These are phyloP conservation scores for Episyrphus balteatus DNA, from an alignment of 1,140 invertebrate genomes.

Conservation along the genomic window DNA sequence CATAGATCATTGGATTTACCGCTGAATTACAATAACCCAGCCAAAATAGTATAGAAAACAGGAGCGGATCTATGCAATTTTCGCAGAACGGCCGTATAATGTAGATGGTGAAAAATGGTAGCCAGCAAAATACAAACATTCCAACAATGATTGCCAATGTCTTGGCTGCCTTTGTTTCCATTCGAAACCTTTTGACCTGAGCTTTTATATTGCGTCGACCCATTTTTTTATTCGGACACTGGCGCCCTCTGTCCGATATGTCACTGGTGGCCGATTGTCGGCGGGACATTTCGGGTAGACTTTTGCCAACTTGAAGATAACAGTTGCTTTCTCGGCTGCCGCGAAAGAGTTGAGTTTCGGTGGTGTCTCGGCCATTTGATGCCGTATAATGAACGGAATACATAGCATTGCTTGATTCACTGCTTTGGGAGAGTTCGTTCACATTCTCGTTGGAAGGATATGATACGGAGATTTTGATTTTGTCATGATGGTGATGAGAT, in stretches of 20 bases:
- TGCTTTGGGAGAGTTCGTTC: slow-evolving; percentile 28
- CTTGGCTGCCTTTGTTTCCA: slow-evolving; percentile 80
- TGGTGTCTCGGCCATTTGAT: slow-evolving; percentile 21
- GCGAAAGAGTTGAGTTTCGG: slow-evolving; percentile 24
- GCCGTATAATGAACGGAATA: slow-evolving; percentile 27
- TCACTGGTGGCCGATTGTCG: slow-evolving; percentile 37
- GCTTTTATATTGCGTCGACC: slow-evolving; percentile 40
- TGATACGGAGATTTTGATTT: slow-evolving; percentile 72
- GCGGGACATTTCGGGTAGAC: slow-evolving; percentile 22
- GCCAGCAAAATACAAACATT: slow-evolving; percentile 83
- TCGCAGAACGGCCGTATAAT: slow-evolving; percentile 61
- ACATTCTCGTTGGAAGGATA: slow-evolving; percentile 70
- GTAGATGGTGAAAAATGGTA: slow-evolving; percentile 82
- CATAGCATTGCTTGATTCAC: slow-evolving; percentile 36
- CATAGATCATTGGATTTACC: slow-evolving; percentile 79
- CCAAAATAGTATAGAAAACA: slow-evolving; percentile 80
- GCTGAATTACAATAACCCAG: slow-evolving; percentile 86
- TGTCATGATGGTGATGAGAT: slow-evolving; percentile 50
- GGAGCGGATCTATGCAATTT: slow-evolving; percentile 54
- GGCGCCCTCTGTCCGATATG: slow-evolving; percentile 28
- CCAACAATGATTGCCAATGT: slow-evolving; percentile 86
- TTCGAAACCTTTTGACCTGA: slow-evolving; percentile 50
- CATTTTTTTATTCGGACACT: slow-evolving; percentile 50
- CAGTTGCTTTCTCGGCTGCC: slow-evolving; percentile 42
- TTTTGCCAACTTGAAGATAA: slow-evolving; percentile 44